Evolutionary conservation across 2,888 invertebrate genomes (phyloP).

Genomic region (Pseudanteris insignis): DNA sequence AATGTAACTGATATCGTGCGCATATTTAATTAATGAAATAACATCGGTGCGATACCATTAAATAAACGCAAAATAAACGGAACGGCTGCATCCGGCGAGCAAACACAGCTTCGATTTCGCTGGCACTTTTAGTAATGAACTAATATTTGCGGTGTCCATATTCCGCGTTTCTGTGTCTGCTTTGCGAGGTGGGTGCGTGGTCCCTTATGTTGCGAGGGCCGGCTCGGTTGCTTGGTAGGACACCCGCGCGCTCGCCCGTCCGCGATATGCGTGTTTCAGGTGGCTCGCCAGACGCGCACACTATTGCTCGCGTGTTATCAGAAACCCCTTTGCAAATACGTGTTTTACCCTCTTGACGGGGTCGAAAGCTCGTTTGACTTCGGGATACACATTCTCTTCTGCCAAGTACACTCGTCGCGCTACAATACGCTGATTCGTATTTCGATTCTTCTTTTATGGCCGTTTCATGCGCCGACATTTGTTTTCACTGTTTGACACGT

Average conservation of each 20-base stretch:
- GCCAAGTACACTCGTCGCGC: conserved; percentile 48
- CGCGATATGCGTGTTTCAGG: conserved; percentile 39
- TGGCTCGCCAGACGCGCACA: conserved; percentile 48
- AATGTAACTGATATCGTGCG: conserved; percentile 31
- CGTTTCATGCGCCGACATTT: conserved; percentile 13
- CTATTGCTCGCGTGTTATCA: conserved; percentile 59
- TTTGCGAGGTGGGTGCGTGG: conserved; percentile 21
- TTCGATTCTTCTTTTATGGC: conserved; percentile 21
- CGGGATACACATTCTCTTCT: conserved; percentile 41
- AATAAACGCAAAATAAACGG: conserved; percentile 55
- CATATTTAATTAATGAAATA: conserved; percentile 53
- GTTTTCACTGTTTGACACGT: conserved; percentile 10
- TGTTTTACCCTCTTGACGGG: conserved; percentile 52
- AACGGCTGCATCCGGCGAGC: conserved; percentile 43
- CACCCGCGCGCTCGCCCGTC: conserved; percentile 22
- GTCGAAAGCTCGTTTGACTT: conserved; percentile 50
- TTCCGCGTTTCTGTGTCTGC: conserved; percentile 46
- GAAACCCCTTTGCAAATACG: conserved; percentile 60
- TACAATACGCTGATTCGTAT: conserved; percentile 29
- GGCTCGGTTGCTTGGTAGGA: conserved; percentile 19
- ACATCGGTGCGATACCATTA: conserved; percentile 53
- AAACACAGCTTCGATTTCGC: conserved; percentile 47
- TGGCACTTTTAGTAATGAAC: conserved; percentile 66
- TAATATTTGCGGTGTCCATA: conserved; percentile 65
- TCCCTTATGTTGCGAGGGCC: conserved; percentile 25